These are phyloP conservation scores for Sarcophaga bullata DNA, from an alignment of 1,140 invertebrate genomes.

Conservation along the genomic window DNA sequence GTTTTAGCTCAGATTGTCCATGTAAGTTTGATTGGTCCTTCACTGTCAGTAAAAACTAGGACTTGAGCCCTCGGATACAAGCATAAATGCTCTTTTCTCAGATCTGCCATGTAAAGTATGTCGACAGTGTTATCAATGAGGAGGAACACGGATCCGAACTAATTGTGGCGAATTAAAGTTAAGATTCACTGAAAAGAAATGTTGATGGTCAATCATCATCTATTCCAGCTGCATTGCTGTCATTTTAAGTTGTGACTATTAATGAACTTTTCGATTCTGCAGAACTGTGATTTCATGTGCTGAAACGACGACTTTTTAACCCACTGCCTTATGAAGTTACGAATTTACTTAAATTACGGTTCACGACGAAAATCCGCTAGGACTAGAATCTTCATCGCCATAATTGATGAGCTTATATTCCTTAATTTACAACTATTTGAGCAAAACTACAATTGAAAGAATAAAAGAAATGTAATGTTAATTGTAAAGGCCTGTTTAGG, in stretches of 20 bases:
- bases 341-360: slow-evolving; percentile 61
- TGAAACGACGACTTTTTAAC: slow-evolving; percentile 53
- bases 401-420: slow-evolving; percentile 40
- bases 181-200: too few species aligned
- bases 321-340: slow-evolving; percentile 60
- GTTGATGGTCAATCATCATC: neutral
- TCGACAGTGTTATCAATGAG: too few species aligned
- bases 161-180: too few species aligned
- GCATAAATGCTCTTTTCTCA: too few species aligned
- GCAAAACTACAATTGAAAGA: too few species aligned
- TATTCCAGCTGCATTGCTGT: slow-evolving; percentile 26
- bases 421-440: too few species aligned
- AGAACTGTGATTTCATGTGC: slow-evolving; percentile 46
- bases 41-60: neutral
- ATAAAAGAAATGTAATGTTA: too few species aligned
- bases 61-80: too few species aligned
- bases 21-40: neutral
- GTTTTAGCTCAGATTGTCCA: too few species aligned
- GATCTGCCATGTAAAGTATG: too few species aligned
- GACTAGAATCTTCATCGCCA: slow-evolving; percentile 60
- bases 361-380: slow-evolving; percentile 60
- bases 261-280: slow-evolving; percentile 28
- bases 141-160: too few species aligned
- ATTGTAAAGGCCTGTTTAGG: too few species aligned
- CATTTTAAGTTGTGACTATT: slow-evolving; percentile 41